Conservation (phyloP, 2,797 vertebrate genomes). For the Anolis apletophallus region DNA sequence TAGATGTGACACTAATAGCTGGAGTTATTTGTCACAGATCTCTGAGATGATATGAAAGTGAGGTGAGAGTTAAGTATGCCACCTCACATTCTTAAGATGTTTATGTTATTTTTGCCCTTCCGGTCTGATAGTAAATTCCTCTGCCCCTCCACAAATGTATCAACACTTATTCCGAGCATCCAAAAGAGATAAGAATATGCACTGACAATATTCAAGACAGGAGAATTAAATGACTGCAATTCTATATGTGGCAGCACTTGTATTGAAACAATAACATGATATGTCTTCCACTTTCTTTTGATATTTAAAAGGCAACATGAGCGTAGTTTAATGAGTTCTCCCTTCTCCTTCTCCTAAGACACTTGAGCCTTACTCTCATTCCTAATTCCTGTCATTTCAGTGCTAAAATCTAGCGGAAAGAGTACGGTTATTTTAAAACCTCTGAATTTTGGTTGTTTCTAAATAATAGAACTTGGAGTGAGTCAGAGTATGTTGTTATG, state of each 20-base stretch:
- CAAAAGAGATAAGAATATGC: neutral
- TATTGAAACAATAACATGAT: neutral
- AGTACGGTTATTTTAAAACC: too few relatives aligned
- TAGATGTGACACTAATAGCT: constrained; percentile 46
- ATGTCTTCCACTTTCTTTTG: constrained; percentile 12
- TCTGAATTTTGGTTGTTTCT: neutral
- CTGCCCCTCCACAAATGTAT: neutral
- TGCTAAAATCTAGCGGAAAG: neutral
- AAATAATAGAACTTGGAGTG: too few relatives aligned
- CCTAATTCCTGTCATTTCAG: neutral
- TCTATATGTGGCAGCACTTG: constrained; percentile 14
- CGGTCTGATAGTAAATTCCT: constrained; percentile 27
- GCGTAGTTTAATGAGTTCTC: neutral
- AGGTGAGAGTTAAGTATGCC: constrained; percentile 50
- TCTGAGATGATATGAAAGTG: constrained; percentile 58
- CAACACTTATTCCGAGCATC: constrained; percentile 22
- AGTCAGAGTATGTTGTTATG: too few relatives aligned
- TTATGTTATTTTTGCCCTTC: constrained; percentile 43
- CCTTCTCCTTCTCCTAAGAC: neutral
- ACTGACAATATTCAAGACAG: fast-evolving
- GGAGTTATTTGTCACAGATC: neutral
- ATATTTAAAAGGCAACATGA: constrained; percentile 31
- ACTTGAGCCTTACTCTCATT: constrained; percentile 16
- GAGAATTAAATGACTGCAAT: constrained; percentile 27
- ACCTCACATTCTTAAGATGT: constrained; percentile 54